Evolutionary conservation across 92 coral and sea anemone species (phyloP).

Genomic region (Actinernus sp.): DNA sequence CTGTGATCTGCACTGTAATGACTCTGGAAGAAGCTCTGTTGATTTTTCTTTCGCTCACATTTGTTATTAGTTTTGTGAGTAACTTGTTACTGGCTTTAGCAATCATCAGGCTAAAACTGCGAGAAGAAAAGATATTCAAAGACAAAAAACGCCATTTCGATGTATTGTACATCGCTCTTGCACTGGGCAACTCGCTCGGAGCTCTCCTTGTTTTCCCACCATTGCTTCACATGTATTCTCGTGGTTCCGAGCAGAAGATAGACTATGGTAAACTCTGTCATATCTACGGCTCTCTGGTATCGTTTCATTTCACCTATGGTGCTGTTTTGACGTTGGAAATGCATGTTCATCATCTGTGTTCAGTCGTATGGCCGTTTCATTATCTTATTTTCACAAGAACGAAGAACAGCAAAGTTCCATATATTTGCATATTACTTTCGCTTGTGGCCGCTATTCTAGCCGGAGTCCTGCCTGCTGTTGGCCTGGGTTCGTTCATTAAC

Average conservation of each 20-base stretch:
- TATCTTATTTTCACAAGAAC: neutral
- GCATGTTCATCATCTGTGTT: neutral
- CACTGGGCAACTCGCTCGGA: neutral
- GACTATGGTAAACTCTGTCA: neutral
- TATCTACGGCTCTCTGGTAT: neutral
- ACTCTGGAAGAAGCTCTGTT: neutral
- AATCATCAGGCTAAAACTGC: neutral
- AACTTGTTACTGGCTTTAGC: neutral
- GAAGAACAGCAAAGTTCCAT: neutral
- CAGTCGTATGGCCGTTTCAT: neutral
- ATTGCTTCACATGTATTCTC: neutral
- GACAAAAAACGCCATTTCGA: neutral
- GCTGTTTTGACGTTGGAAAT: neutral
- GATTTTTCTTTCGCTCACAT: neutral
- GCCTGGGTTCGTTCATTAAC: neutral
- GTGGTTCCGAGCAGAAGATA: neutral
- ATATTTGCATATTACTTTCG: neutral
- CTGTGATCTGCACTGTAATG: too few relatives aligned
- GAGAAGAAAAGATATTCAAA: neutral
- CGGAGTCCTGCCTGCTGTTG: neutral
- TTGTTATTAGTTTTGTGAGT: neutral
- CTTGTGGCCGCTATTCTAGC: neutral
- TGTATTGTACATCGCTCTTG: neutral
- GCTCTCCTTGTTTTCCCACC: neutral
- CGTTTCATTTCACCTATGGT: neutral